A percentile compares a stretch with the other conserved stretches of the same genome.
These are phyloP conservation scores for Choreutis nemorana DNA, from an alignment of 2,888 invertebrate genomes.

Conservation along the genomic window DNA sequence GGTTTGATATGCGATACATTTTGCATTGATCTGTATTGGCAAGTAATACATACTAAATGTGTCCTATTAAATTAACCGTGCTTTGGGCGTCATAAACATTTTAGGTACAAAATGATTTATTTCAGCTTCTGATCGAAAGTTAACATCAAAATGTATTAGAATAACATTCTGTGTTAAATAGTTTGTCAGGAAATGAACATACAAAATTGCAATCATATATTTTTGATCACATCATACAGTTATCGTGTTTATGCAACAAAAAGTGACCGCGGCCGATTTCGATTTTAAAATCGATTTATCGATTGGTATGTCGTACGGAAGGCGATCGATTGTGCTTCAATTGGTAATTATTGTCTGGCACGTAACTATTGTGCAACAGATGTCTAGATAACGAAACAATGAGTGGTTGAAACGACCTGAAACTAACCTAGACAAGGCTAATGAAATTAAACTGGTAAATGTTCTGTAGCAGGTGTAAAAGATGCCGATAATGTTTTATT, in stretches of 20 bases:
- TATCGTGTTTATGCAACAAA: constrained; percentile 46
- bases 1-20: constrained; percentile 12
- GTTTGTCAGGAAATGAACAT: constrained; percentile 18
- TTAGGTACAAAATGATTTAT: not conserved
- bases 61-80: too few species aligned
- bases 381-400: constrained; percentile 28
- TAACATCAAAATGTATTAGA: not conserved
- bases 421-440: too few species aligned
- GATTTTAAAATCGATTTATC: constrained; percentile 53
- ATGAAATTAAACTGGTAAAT: too few species aligned
- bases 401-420: too few species aligned
- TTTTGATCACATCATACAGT: constrained; percentile 17
- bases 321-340: constrained; percentile 34
- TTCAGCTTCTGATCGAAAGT: not conserved
- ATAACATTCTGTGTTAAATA: not conserved
- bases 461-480: too few species aligned
- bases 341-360: constrained; percentile 44
- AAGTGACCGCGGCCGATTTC: constrained; percentile 47
- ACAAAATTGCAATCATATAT: constrained; percentile 5
- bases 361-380: constrained; percentile 52
- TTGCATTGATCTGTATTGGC: constrained; percentile 1
- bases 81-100: too few species aligned
- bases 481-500: too few species aligned
- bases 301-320: constrained; percentile 47
- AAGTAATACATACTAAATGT: too few species aligned